Evolutionary conservation across 2,113 vertebrate genomes (phyloP).

Genomic region (Sula dactylatra): DNA sequence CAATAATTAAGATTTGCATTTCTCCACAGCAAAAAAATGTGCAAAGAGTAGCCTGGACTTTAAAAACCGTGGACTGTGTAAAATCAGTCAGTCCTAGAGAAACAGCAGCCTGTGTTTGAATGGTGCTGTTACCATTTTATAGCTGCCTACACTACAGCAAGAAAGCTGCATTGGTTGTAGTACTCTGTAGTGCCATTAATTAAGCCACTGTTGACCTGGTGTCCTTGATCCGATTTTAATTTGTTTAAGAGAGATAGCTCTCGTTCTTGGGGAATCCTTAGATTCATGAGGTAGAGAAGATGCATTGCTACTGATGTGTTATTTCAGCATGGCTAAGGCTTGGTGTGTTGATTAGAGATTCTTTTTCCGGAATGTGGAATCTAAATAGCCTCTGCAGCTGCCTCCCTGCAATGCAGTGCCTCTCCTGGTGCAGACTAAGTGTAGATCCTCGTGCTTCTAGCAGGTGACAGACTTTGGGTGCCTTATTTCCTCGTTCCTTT

Average conservation of each 20-base stretch:
- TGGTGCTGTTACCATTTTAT: neutral
- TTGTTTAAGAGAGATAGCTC: neutral
- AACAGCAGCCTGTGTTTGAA: neutral
- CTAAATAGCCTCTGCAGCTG: constrained; percentile 3
- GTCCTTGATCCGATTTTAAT: neutral
- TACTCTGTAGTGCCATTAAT: neutral
- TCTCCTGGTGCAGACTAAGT: neutral
- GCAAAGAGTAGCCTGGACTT: neutral
- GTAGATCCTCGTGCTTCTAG: neutral
- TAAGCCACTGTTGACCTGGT: neutral
- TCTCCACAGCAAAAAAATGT: neutral
- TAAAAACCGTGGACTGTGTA: neutral
- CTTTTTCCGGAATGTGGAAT: neutral
- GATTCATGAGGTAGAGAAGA: neutral
- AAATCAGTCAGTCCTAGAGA: neutral
- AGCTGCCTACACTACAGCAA: neutral
- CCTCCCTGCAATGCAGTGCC: constrained; percentile 21
- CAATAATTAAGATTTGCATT: neutral
- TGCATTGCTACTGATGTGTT: neutral
- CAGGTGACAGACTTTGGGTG: neutral
- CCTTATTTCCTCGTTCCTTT: neutral
- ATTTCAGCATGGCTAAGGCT: neutral
- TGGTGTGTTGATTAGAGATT: neutral
- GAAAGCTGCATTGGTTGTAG: neutral
- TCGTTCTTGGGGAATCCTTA: neutral